These are phyloP conservation scores for Caradrina clavipalpis DNA, from an alignment of 2,888 invertebrate species.

Conservation along the genomic window DNA sequence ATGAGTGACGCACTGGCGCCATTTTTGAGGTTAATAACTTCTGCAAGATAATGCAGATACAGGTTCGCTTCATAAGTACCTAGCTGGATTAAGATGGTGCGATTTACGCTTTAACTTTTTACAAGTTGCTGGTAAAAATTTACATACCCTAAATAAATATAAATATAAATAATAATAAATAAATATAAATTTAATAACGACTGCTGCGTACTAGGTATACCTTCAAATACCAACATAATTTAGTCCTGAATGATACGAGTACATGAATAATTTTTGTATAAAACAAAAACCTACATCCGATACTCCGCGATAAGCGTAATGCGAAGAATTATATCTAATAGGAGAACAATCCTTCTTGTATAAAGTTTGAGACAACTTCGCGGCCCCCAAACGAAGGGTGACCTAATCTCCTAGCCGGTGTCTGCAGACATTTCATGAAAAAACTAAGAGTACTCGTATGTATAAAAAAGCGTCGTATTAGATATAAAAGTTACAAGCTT, in stretches of 20 bases:
- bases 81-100: neutral
- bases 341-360: slow-evolving; percentile 1
- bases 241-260: no score
- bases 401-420: slow-evolving; percentile 1
- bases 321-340: neutral
- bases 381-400: slow-evolving; percentile 2
- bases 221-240: no score
- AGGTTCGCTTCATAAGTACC: neutral
- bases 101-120: neutral
- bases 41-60: slow-evolving; percentile 5
- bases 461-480: slow-evolving; percentile 15
- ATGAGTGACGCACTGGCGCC: slow-evolving; percentile 6
- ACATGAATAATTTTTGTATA: no score
- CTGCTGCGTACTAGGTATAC: neutral
- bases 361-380: slow-evolving; percentile 2
- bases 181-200: neutral
- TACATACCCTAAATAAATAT: no score
- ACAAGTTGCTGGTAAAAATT: neutral
- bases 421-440: slow-evolving; percentile 22
- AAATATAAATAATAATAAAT: no score
- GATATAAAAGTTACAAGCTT: slow-evolving; percentile 31
- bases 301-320: neutral
- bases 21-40: slow-evolving; percentile 10
- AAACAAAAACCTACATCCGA: neutral
- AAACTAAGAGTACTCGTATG: slow-evolving; percentile 2